Evolutionary conservation across 2,113 vertebrate species (phyloP).

Genomic region (Lontra canadensis): DNA sequence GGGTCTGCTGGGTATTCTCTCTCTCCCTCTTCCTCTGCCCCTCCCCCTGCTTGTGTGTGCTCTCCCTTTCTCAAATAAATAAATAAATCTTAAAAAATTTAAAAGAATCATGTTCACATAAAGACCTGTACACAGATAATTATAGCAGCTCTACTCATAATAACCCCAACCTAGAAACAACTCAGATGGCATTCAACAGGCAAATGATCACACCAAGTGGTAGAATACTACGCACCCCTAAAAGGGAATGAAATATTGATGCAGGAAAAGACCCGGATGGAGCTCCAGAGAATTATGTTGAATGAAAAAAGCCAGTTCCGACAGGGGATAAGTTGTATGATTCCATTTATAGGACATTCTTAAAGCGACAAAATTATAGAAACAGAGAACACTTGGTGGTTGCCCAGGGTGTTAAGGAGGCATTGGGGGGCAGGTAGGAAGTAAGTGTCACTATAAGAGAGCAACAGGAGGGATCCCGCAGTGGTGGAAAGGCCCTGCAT

Average conservation of each 20-base stretch:
- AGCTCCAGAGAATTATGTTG: background rate
- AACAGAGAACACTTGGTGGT: background rate
- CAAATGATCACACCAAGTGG: background rate
- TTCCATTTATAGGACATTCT: background rate
- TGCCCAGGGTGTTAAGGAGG: background rate
- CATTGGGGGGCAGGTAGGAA: background rate
- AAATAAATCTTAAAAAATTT: background rate
- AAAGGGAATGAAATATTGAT: background rate
- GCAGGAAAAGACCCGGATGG: background rate
- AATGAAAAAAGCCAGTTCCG: background rate
- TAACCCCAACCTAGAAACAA: background rate
- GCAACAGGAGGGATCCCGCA: too few species aligned
- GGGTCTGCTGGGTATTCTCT: background rate
- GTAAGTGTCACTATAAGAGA: background rate
- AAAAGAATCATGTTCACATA: background rate
- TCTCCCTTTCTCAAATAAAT: background rate
- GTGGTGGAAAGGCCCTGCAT: background rate
- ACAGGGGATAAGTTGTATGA: background rate
- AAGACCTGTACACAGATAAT: background rate
- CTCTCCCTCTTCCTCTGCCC: background rate
- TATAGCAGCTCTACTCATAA: background rate
- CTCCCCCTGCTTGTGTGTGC: background rate
- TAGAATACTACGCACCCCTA: background rate
- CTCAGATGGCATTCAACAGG: background rate
- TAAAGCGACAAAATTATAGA: background rate